Evolutionary conservation across 2,797 vertebrate genomes (phyloP).

Genomic region (Syngnathus rostellatus): DNA sequence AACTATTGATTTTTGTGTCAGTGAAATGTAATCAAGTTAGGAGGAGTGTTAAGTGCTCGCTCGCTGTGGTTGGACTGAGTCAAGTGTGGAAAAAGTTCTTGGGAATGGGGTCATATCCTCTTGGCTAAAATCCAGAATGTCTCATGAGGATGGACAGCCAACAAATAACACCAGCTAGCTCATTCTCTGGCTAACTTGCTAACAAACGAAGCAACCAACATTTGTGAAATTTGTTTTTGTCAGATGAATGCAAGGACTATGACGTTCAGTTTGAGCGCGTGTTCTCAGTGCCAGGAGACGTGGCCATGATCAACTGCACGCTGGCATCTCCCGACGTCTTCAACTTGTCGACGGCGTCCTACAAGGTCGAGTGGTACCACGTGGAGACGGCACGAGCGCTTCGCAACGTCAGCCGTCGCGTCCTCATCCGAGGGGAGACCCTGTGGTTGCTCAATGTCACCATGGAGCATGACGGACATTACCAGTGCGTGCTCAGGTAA

Average conservation of each 20-base stretch:
- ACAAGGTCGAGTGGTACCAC: conserved; percentile 59
- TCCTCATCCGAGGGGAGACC: conserved; percentile 27
- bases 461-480: conserved; percentile 41
- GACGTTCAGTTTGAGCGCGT: conserved; percentile 24
- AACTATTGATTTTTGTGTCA: conserved; percentile 1
- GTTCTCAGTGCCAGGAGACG: conserved; percentile 53
- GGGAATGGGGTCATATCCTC: background rate
- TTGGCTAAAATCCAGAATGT: background rate
- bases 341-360: conserved; percentile 21
- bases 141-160: background rate
- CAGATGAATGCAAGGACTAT: conserved; percentile 51
- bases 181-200: background rate
- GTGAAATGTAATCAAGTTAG: background rate
- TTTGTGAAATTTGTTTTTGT: background rate
- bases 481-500: conserved; percentile 56
- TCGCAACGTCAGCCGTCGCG: conserved; percentile 15
- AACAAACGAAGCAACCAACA: background rate
- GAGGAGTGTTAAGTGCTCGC: background rate
- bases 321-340: conserved; percentile 31
- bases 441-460: conserved; percentile 54
- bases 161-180: background rate
- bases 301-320: conserved; percentile 54
- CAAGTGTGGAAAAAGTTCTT: conserved; percentile 3
- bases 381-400: conserved; percentile 23
- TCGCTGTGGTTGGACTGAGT: background rate